A percentile compares a stretch with the other conserved stretches of the same genome.
Conservation (phyloP, 2,888 invertebrate species). For the Troides oblongomaculatus region DNA sequence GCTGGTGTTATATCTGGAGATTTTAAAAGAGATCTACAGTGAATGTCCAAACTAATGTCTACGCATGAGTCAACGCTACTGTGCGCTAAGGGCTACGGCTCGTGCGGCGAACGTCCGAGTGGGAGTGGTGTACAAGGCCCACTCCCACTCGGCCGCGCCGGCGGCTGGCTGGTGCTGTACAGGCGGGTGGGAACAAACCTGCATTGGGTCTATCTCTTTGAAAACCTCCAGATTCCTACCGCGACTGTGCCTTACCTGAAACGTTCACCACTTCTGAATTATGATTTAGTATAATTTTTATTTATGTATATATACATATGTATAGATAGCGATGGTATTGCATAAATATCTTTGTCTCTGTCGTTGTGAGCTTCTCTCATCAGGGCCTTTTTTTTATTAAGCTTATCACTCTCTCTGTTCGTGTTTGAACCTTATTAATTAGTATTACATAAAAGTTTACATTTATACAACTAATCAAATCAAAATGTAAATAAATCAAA, state of each 20-base stretch:
- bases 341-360: too few relatives aligned
- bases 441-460: too few relatives aligned
- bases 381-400: too few relatives aligned
- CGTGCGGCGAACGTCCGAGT: neutral
- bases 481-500: too few relatives aligned
- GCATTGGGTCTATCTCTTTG: slow-evolving; percentile 63
- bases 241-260: slow-evolving; percentile 67
- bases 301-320: too few relatives aligned
- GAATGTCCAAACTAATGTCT: slow-evolving; percentile 28
- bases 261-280: slow-evolving; percentile 43
- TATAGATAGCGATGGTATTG: too few relatives aligned
- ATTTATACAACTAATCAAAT: too few relatives aligned
- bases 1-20: slow-evolving; percentile 47
- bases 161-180: neutral
- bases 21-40: slow-evolving; percentile 51
- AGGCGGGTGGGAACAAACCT: slow-evolving; percentile 54
- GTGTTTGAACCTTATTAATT: too few relatives aligned
- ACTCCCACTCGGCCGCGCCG: neutral
- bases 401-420: too few relatives aligned
- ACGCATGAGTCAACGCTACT: neutral
- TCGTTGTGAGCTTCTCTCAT: too few relatives aligned
- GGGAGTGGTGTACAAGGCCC: neutral
- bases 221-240: slow-evolving; percentile 66
- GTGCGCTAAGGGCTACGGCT: neutral
- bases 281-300: slow-evolving; percentile 21